Conservation (phyloP, 2,797 vertebrate genomes). For the Apogon talboti region DNA sequence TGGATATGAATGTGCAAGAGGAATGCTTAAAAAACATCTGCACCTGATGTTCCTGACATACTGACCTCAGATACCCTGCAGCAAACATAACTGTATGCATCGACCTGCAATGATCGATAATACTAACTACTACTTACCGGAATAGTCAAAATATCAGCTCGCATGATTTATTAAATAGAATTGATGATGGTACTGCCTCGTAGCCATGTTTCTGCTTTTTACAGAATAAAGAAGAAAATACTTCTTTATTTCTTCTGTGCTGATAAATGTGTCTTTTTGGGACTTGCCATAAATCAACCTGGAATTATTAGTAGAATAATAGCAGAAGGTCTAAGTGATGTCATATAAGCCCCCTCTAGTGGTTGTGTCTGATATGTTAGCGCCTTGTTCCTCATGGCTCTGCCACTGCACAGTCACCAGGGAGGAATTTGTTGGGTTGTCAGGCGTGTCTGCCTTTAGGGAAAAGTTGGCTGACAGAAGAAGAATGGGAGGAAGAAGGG, state of each 20-base stretch:
- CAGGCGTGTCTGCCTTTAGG: conserved; percentile 49
- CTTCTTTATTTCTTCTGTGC: too few relatives aligned
- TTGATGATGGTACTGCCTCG: neutral
- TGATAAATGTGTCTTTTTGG: neutral
- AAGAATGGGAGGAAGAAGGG: conserved; percentile 45
- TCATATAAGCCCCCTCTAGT: conserved; percentile 18
- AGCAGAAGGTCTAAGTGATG: neutral
- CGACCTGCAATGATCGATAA: neutral
- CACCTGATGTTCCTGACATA: neutral
- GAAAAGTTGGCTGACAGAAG: conserved; percentile 33
- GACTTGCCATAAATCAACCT: neutral
- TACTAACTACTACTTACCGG: too few relatives aligned
- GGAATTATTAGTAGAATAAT: neutral
- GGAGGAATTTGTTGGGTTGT: conserved; percentile 67
- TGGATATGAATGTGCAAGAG: neutral
- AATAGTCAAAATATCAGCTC: neutral
- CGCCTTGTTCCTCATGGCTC: neutral
- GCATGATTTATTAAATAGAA: neutral
- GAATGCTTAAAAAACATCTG: conserved; percentile 1
- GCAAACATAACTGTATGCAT: neutral
- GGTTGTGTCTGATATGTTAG: neutral
- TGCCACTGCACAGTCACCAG: conserved; percentile 56
- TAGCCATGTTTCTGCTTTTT: neutral
- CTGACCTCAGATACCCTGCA: conserved; percentile 26
- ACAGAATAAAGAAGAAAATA: too few relatives aligned